Evolutionary conservation across 2,113 vertebrate species (phyloP), one percentile per base, ranked within the genome.

Genomic region (Colius striatus): DNA sequence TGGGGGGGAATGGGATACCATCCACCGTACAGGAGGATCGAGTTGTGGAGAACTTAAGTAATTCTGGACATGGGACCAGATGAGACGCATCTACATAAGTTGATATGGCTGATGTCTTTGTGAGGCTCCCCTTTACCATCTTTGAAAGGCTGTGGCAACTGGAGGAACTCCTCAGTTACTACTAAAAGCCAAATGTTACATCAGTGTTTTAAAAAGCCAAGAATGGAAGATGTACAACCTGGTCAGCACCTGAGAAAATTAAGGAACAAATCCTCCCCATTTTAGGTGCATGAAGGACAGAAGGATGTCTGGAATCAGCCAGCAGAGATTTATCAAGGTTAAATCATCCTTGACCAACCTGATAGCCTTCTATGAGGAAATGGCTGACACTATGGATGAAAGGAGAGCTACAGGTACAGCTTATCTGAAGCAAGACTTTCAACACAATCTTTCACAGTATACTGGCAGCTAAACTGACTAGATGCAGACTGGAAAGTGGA

Each of bases 351-450:
- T 91, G 81, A 72, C 58, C 70, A 73, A 90, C 71, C 82, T 88
- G 84, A 83, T 41, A 70, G 71, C 67, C 50, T 73, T 85, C 87
- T 90, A 1, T 96, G 84, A 95, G 72, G 92, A 94, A 96, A 94
- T 25, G 15, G 14, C 45, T 91, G 62, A 21, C 66, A 82, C 50
- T 76, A 36, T 72, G 71, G 53, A 61, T 91, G 55, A 91, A 75
- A 82, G 32, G 58, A 78, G 45, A 79, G 22, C 65, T 85, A 76
- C 25, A 83, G 34, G 60, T 76, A 41, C n/a, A 79, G 50, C 43
- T 76, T 95, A 70, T 73, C 82, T 82, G 36, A 83, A 93, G 57
- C 20, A 84, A 93, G 45, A 58, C 15, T 82, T 87, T 91, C 71
- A 79, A 85, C 67, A 70, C 18, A 54, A 50, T 48, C 53, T 87